These are phyloP conservation scores for Excalfactoria chinensis DNA, from an alignment of 2,113 vertebrate species.

Conservation along the genomic window DNA sequence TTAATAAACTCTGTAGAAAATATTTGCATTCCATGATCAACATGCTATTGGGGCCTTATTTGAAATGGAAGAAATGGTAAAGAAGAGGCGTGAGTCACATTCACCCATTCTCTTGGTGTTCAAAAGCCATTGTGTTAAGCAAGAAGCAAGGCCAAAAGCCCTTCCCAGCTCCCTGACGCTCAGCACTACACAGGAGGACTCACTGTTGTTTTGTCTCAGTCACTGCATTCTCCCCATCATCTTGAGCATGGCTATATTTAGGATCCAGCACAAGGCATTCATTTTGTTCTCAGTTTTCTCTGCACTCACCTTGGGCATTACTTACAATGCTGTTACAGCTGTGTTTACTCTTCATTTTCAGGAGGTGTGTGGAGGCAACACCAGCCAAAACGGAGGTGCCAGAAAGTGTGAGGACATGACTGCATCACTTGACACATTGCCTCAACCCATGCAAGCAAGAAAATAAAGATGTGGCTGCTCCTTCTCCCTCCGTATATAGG, in stretches of 20 bases:
- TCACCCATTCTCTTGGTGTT: background rate
- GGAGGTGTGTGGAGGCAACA: background rate
- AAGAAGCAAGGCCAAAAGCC: background rate
- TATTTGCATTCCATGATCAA: fast-evolving
- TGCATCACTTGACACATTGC: background rate
- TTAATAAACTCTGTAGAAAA: background rate
- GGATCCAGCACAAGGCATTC: background rate
- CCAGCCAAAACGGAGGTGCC: background rate
- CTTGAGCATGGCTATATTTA: background rate
- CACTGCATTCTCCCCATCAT: background rate
- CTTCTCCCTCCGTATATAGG: background rate
- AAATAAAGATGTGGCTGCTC: background rate
- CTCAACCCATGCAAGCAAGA: background rate
- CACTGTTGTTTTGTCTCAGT: background rate
- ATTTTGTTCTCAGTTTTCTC: background rate
- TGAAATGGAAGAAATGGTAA: background rate
- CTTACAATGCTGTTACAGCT: background rate
- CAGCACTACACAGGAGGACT: background rate
- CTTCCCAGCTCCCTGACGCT: background rate
- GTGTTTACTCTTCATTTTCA: background rate
- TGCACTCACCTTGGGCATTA: background rate
- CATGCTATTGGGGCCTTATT: background rate
- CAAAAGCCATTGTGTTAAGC: background rate
- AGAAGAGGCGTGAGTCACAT: background rate
- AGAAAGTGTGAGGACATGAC: background rate